Evolutionary conservation across 2,113 vertebrate species (phyloP).

Genomic region (Oreochromis niloticus): DNA sequence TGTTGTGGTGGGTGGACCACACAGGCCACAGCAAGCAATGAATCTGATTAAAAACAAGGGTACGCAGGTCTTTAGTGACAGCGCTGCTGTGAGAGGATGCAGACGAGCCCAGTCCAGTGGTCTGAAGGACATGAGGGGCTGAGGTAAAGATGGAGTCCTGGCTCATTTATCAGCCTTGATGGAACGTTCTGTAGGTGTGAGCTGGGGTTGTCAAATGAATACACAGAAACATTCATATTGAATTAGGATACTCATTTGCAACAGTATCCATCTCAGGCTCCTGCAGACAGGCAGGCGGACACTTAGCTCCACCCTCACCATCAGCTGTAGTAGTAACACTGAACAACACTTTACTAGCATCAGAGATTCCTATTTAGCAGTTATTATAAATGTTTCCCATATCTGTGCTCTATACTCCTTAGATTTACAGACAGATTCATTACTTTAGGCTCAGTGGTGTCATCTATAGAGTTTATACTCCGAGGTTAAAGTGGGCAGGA

Average conservation of each 20-base stretch:
- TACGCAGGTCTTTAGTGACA: not conserved
- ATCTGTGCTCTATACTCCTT: not conserved
- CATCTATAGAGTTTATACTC: not conserved
- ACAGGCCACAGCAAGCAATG: not conserved
- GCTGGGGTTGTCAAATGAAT: not conserved
- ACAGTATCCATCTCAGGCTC: not conserved
- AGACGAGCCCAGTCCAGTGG: not conserved
- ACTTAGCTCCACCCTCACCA: not conserved
- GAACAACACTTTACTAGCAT: accelerated
- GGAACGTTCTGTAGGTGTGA: not conserved
- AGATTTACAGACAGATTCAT: not conserved
- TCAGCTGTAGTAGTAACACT: not conserved
- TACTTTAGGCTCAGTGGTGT: too few species aligned
- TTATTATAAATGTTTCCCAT: not conserved
- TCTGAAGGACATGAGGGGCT: not conserved
- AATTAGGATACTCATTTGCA: accelerated
- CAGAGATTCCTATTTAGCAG: not conserved
- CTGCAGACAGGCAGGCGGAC: not conserved
- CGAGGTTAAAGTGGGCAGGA: not conserved
- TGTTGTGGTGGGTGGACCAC: not conserved
- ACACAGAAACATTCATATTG: not conserved
- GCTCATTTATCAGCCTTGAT: not conserved
- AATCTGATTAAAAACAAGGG: not conserved
- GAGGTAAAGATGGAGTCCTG: not conserved
- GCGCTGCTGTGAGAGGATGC: not conserved